These are phyloP conservation scores for Silurus asotus DNA, from an alignment of 2,113 vertebrate species.

Conservation along the genomic window DNA sequence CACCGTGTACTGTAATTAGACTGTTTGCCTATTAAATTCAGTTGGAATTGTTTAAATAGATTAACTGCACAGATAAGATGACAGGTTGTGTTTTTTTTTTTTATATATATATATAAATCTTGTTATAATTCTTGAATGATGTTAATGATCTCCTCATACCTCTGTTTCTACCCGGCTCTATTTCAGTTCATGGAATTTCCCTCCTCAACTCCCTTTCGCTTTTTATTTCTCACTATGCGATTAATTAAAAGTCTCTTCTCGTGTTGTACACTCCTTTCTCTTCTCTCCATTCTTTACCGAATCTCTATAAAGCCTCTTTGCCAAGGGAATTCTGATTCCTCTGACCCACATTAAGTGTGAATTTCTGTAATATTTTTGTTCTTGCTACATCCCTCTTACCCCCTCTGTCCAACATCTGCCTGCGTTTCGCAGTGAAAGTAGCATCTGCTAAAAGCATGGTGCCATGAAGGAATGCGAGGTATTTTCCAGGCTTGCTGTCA, in stretches of 20 bases:
- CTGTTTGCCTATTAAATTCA: no score
- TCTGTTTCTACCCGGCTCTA: no score
- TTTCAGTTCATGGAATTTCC: neutral
- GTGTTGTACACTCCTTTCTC: neutral
- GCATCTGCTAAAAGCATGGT: slow-evolving; percentile 65
- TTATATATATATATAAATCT: neutral
- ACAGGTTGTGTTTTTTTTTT: neutral
- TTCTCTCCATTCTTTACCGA: neutral
- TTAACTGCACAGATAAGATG: neutral
- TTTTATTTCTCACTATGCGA: neutral
- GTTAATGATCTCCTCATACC: neutral
- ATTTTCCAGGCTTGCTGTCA: slow-evolving; percentile 61
- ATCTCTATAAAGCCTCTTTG: slow-evolving; percentile 14
- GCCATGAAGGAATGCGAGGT: slow-evolving; percentile 68
- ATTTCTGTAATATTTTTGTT: slow-evolving; percentile 28
- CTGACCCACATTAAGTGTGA: slow-evolving; percentile 21
- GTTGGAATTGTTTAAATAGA: neutral
- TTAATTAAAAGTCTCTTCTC: neutral
- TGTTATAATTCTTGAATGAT: neutral
- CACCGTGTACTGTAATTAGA: neutral
- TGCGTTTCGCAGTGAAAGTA: slow-evolving; percentile 41
- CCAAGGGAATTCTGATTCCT: slow-evolving; percentile 11
- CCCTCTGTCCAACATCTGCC: slow-evolving; percentile 61
- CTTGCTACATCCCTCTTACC: neutral
- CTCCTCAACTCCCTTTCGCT: neutral